Conservation (phyloP, 2,797 vertebrate species). For the Crocodylus rhombifer region DNA sequence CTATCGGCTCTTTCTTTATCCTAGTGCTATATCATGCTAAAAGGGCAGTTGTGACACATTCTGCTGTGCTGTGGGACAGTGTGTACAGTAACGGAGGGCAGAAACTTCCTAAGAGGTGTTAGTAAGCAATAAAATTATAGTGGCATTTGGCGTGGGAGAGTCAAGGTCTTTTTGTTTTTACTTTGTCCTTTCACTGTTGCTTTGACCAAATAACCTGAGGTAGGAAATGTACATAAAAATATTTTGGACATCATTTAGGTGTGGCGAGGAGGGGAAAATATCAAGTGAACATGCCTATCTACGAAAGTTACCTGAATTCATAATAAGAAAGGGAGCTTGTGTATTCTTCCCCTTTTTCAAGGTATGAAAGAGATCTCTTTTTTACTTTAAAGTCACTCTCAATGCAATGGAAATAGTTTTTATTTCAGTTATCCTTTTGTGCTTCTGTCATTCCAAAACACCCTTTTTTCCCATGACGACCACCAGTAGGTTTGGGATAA, state of each 20-base stretch:
- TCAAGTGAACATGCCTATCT: background rate
- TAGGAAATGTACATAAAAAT: slow-evolving; percentile 1
- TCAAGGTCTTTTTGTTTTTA: slow-evolving; percentile 9
- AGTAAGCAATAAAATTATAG: background rate
- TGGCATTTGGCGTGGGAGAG: slow-evolving; percentile 52
- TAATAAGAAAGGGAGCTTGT: background rate
- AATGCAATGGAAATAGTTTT: background rate
- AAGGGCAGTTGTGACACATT: background rate
- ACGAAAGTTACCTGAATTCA: background rate
- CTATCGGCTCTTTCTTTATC: background rate
- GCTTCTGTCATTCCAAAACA: background rate
- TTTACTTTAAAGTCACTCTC: background rate
- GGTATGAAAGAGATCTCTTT: background rate
- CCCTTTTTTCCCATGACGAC: too few relatives aligned
- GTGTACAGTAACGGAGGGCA: slow-evolving; percentile 29
- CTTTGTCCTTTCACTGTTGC: slow-evolving; percentile 23
- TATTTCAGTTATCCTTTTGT: background rate
- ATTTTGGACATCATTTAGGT: rapidly evolving
- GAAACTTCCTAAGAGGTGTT: slow-evolving; percentile 2
- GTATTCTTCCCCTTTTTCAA: background rate
- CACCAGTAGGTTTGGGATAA: background rate
- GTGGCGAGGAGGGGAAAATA: too few relatives aligned
- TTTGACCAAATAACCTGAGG: background rate
- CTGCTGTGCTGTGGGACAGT: background rate
- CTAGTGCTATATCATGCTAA: background rate